phyloP scores from a whole-genome alignment of 2,797 vertebrate genomes.

The Numenius phaeopus region DNA sequence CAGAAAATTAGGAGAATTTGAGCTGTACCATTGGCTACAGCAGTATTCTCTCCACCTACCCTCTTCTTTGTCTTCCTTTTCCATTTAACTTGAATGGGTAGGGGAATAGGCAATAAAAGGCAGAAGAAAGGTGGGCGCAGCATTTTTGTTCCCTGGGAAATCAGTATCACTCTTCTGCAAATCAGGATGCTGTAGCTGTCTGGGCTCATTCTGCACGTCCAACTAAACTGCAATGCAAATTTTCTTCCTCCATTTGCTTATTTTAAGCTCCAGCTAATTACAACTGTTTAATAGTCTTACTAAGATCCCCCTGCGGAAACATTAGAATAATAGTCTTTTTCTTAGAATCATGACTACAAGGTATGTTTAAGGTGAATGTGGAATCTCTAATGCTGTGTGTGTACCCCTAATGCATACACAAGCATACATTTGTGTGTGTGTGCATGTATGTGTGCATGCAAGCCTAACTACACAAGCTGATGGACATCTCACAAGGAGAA shows the following conservation, averaged over 20 bases:
- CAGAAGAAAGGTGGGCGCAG: neutral
- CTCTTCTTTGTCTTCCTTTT: neutral
- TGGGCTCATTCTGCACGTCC: neutral
- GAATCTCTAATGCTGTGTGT: neutral
- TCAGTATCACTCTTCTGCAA: slow-evolving; percentile 23
- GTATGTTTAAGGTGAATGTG: slow-evolving; percentile 11
- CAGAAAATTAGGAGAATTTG: neutral
- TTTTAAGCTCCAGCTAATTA: slow-evolving; percentile 64
- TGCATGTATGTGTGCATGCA: neutral
- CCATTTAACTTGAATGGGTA: slow-evolving; percentile 5
- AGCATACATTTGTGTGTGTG: neutral
- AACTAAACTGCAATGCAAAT: slow-evolving; percentile 27
- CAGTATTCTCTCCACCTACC: neutral
- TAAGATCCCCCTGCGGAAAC: slow-evolving; percentile 36
- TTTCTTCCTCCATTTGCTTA: slow-evolving; percentile 27
- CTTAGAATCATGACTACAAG: slow-evolving; percentile 17
- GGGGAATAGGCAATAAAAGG: neutral
- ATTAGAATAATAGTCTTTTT: slow-evolving; percentile 7
- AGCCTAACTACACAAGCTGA: neutral
- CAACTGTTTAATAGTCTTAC: slow-evolving; percentile 31
- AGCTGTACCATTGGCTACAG: slow-evolving; percentile 33
- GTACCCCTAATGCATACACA: neutral
- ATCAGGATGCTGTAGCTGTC: neutral
- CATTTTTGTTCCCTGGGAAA: slow-evolving; percentile 28
- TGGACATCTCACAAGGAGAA: neutral